Evolutionary conservation across 2,888 invertebrate species (phyloP).

Genomic region (Heliconius cydno): DNA sequence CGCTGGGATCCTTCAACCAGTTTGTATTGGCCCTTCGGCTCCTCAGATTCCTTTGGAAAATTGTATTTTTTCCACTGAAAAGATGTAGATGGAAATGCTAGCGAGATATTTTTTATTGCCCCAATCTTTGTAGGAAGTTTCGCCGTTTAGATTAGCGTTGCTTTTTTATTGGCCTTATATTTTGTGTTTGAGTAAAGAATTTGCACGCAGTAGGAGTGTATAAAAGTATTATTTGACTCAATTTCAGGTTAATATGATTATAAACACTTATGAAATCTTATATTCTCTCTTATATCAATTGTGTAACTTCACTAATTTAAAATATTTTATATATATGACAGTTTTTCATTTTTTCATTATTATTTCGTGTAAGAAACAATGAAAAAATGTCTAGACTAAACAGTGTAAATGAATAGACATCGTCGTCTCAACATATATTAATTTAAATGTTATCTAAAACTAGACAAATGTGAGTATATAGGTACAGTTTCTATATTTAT

Average conservation of each 20-base stretch:
- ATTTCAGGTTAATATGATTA: neutral
- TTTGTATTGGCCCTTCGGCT: slow-evolving; percentile 32
- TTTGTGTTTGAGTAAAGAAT: slow-evolving; percentile 17
- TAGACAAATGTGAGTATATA: too few species aligned
- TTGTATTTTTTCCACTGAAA: slow-evolving; percentile 22
- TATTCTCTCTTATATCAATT: too few species aligned
- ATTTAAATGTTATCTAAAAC: too few species aligned
- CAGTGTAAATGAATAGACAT: too few species aligned
- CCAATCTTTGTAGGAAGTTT: slow-evolving; percentile 26
- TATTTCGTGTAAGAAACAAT: too few species aligned
- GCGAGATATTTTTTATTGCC: slow-evolving; percentile 40
- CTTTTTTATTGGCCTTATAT: slow-evolving; percentile 26
- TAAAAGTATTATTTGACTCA: neutral
- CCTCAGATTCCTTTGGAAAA: slow-evolving; percentile 34
- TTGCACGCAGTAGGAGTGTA: neutral
- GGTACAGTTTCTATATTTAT: too few species aligned
- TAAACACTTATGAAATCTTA: too few species aligned
- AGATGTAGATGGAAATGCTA: slow-evolving; percentile 32
- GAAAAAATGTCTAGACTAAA: too few species aligned
- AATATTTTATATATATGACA: too few species aligned
- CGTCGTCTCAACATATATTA: too few species aligned
- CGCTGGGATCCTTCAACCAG: slow-evolving; percentile 15
- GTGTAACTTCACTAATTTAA: too few species aligned
- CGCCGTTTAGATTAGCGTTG: slow-evolving; percentile 27
- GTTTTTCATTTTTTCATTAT: too few species aligned